Base-by-base conservation (phyloP, 2,888 invertebrate genomes). In the Yponomeuta malinellus region DNA sequence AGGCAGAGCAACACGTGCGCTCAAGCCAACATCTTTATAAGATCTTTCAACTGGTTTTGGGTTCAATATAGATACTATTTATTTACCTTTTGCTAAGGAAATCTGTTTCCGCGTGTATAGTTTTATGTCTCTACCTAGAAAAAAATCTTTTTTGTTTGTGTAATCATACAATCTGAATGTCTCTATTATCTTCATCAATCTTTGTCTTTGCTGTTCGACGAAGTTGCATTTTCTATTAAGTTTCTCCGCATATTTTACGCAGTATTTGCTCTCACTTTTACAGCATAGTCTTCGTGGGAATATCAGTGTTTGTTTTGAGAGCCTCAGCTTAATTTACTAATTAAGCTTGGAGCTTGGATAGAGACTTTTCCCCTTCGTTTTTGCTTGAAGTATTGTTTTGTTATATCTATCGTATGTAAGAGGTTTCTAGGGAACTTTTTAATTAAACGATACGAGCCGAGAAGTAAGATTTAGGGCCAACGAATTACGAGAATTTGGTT, bases 11-110 rank as follows among this genome's bases (percentile, higher is more conserved):
- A 68, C 68, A 52, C 76, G 76, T 76, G 79, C 74, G 77, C 76
- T 77, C 73, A 76, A 15, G 78, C 77, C 43, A 73, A 81, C 86
- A 83, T 88, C 88, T 90, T 89, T 85, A 82, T 81, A 82, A 82
- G 81, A 85, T 89, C 89, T 88, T 87, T 89, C 89, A 87, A 79
- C 78, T 75, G 84, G 85, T 86, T 85, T 83, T 86, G 81, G 78
- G 88, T 88, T 89, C 87, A 89, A 87, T 76, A 88, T 43, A 43
- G 8, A 43, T 83, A 88, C 86, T 84, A 29, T 52, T 52, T 52
- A 68, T 68, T 68, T 68, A 52, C 52, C 12, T 65, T 65, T 31
- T 82, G 79, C 76, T 75, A 76, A 76, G 70, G 71, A 75, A 74
- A 73, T 75, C 71, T 75, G 73, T 67, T 43, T 68, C 12, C n/a